These are phyloP conservation scores for Anguilla japonica DNA, from an alignment of 2,113 vertebrate genomes.

Conservation along the genomic window DNA sequence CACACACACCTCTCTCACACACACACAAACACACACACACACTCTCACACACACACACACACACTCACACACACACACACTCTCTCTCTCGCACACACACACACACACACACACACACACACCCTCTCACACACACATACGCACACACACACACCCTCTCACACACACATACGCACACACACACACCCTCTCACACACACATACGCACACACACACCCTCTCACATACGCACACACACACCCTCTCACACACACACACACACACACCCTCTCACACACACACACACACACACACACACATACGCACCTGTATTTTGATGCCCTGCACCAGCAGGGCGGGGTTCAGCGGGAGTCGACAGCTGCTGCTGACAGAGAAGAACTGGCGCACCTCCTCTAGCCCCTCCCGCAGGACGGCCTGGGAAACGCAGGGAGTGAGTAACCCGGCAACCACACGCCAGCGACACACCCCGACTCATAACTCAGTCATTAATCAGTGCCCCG, in stretches of 20 bases:
- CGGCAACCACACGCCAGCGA: background rate
- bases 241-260: background rate
- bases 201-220: background rate
- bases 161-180: background rate
- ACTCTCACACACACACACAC: background rate
- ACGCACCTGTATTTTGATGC: slow-evolving; percentile 86
- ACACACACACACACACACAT: background rate
- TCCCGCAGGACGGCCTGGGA: slow-evolving; percentile 76
- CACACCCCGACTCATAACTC: background rate
- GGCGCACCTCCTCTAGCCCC: slow-evolving; percentile 82
- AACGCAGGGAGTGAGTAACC: background rate
- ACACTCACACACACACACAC: background rate
- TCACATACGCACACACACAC: too few species aligned
- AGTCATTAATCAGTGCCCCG: background rate
- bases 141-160: slow-evolving; percentile 6
- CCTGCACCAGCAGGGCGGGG: slow-evolving; percentile 85
- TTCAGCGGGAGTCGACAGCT: slow-evolving; percentile 91
- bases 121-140: background rate
- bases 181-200: background rate
- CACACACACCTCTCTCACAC: too few species aligned
- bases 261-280: slow-evolving; percentile 5
- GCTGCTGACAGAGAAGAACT: slow-evolving; percentile 84
- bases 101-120: too few species aligned
- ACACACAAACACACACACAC: background rate
- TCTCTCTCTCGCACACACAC: too few species aligned